phyloP scores from a whole-genome alignment of 2,113 vertebrate genomes.

The Otolemur garnettii region DNA sequence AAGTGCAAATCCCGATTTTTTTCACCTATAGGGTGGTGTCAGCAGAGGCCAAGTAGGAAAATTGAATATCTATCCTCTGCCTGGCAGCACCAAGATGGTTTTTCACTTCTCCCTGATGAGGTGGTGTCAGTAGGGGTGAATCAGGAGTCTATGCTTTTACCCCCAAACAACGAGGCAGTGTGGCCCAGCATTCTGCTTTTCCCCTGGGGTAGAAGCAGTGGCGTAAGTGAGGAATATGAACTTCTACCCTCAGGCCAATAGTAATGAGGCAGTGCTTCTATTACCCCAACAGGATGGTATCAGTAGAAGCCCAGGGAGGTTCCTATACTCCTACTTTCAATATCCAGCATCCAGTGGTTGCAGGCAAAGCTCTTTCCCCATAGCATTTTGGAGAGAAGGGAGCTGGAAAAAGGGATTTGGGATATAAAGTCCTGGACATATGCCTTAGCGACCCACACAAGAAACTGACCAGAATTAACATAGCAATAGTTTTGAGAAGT shows the following conservation, averaged over 20 bases:
- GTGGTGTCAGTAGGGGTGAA: background rate
- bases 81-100: background rate
- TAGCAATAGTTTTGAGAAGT: background rate
- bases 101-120: background rate
- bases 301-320: background rate
- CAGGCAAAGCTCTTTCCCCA: background rate
- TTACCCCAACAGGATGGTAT: background rate
- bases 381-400: background rate
- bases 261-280: background rate
- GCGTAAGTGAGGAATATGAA: background rate
- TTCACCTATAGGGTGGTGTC: background rate
- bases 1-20: background rate
- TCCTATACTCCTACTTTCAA: background rate
- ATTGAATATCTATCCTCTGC: background rate
- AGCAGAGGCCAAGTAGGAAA: background rate
- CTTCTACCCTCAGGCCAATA: background rate
- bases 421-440: background rate
- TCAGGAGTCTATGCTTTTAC: background rate
- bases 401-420: slow-evolving; percentile 44
- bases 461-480: slow-evolving; percentile 36
- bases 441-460: background rate
- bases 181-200: background rate
- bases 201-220: background rate
- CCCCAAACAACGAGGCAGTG: background rate
- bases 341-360: background rate